Base-by-base conservation (phyloP, 1,140 invertebrate species). In the Neelides sp. region DNA sequence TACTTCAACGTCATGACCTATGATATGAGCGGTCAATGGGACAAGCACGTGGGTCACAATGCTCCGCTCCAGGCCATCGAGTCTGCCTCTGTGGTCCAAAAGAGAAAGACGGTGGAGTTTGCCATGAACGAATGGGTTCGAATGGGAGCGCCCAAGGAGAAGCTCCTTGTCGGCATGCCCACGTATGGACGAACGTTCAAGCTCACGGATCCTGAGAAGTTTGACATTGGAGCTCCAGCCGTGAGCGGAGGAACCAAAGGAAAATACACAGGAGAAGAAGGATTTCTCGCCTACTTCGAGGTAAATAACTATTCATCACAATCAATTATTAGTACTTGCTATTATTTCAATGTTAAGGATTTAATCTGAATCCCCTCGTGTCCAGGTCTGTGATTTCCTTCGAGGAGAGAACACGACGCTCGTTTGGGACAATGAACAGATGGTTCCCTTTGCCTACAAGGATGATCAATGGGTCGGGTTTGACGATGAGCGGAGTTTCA, bases 1-100 rank as follows among this genome's bases (percentile, higher is more conserved):
- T 90, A 86, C 62, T 87, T 94, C 62, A 93, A 92, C 64, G 80
- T 93, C 3, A 92, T 93, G 88, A 90, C 87, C 1, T 94, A 92
- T 61, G 90, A 93, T 65, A 92, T 92, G 73, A 88, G 92, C 63
- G 88, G 88, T 0, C 84, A 88, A 63, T 92, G 87, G 88, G 87
- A 92, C 64, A 73, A 85, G 57, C 83, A 85, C 62, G 86, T 92
- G 12, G 88, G 89, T 2, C 89, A 93, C 67, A 92, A 92, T 69
- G 85, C 85, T 55, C 90, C 90, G 0, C 74, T 95, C 0, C 89
- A 81, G 66, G 81, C 89, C 0, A 67, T 94, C 2, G 86, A 91
- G 65, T 85, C 83, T 64, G 85, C 88, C 13, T 85, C 85, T 1
- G 82, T 83, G 52, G 85, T 88, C 64, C 83, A 90, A 68, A 89